Base-by-base conservation (phyloP, 2,888 invertebrate species). In the Phymatocera aterrima region DNA sequence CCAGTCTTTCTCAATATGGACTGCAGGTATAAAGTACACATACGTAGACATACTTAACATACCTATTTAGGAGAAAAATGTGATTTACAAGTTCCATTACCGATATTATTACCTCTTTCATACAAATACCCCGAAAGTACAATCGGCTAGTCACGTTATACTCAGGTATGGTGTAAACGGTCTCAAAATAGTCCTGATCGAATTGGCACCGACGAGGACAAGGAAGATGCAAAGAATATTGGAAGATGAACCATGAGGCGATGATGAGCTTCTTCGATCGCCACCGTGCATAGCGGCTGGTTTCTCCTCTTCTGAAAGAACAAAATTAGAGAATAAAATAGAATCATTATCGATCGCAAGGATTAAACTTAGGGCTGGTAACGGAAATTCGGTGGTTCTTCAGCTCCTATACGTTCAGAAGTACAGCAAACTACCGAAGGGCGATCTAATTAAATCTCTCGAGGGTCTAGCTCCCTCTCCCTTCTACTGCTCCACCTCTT, bases 221-320 rank as follows among this genome's bases (percentile, higher is more conserved):
- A 43, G 0, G 21, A 21, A 24, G 54, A 79, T 40, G 54, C 84
- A 78, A 34, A 81, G 54, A 78, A 81, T 77, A 81, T 83, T 83
- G 77, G 81, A 81, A 78, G 82, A 81, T 79, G 80, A 74, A 24
- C 74, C 74, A 15, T 81, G 61, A 24, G 46, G 28, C 15, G 57
- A 31, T n/a, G 85, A 83, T 2, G 82, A 83, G 79, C 81, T 84
- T 68, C 83, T 83, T 10, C 85, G 84, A 79, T 85, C 86, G 3
- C 85, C 85, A 2, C 85, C 87, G 77, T 87, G 87, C 87, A 87
- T 87, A 1, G 87, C 87, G 5, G 87, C 87, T 12, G 87, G 84
- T 78, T 87, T 87, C 77, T 87, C 87, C 79, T 87, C 87, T 54
- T 87, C 87, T 87, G 82, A 15, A 79, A 78, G 61, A 8, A 75